Percentiles rank a stretch among this genome's conserved stretches.
phyloP scores from a whole-genome alignment of 37 sponge, comb jelly and placozoan genomes.

The Geodia barretti region DNA sequence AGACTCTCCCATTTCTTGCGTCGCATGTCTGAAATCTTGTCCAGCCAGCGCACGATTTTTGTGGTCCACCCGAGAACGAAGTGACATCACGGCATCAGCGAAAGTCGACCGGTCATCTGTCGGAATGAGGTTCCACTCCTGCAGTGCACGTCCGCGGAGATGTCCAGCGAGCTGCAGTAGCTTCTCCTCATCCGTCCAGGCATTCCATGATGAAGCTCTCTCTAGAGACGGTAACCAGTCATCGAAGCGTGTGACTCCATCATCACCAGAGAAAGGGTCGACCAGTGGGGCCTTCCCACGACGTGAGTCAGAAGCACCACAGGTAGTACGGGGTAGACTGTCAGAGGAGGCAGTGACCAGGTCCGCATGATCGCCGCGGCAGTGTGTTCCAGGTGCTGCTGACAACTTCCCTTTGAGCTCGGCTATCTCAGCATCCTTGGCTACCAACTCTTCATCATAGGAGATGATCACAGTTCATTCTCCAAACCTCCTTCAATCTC shows the following conservation, averaged over 20 bases:
- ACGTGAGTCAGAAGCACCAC: not conserved
- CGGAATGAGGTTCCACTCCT: slow-evolving; percentile 56
- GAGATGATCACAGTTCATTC: no score
- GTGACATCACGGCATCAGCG: not conserved
- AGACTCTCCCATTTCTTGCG: not conserved
- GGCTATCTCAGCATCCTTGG: slow-evolving; percentile 28
- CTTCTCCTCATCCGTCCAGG: slow-evolving; percentile 60
- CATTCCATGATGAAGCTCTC: slow-evolving; percentile 46
- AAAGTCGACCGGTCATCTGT: no score
- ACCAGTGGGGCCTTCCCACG: slow-evolving; percentile 38
- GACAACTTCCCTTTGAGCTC: not conserved
- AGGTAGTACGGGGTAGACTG: not conserved
- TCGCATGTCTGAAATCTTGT: not conserved
- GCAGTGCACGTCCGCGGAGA: slow-evolving; percentile 42
- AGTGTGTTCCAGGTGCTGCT: no score
- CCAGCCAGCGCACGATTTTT: not conserved
- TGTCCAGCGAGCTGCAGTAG: slow-evolving; percentile 67
- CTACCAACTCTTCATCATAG: not conserved
- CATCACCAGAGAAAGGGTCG: slow-evolving; percentile 58
- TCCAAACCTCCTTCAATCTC: not conserved
- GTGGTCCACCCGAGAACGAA: not conserved
- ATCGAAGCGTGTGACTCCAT: slow-evolving; percentile 27
- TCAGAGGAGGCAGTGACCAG: no score
- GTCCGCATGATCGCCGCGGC: no score
- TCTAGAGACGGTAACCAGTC: slow-evolving; percentile 53